phyloP scores from a whole-genome alignment of 2,113 vertebrate genomes.

The Benitochromis conjunctus region DNA sequence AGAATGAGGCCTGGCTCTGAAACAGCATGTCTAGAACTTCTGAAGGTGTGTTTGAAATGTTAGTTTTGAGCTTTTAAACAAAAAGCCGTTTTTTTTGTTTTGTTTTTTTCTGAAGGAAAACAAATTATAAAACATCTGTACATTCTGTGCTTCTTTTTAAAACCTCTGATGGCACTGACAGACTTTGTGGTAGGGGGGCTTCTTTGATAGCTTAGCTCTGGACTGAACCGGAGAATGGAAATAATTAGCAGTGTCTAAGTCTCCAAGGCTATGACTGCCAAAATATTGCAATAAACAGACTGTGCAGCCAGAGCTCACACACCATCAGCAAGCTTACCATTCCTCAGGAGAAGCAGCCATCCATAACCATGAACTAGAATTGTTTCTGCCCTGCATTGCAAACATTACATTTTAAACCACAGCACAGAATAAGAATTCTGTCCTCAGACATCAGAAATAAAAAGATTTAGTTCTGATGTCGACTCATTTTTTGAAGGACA shows the following conservation, averaged over 20 bases:
- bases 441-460: background rate
- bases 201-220: conserved; percentile 17
- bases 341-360: background rate
- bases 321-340: conserved; percentile 11
- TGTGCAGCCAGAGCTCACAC: conserved; percentile 45
- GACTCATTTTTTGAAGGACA: background rate
- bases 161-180: background rate
- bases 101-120: background rate
- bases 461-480: background rate
- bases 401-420: background rate
- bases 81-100: background rate
- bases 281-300: conserved; percentile 59
- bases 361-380: background rate
- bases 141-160: background rate
- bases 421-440: background rate
- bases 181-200: background rate
- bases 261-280: conserved; percentile 59
- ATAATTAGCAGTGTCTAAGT: conserved; percentile 58
- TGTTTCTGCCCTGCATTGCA: background rate
- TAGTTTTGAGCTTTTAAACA: background rate
- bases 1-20: background rate
- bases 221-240: conserved; percentile 54
- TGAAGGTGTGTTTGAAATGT: background rate
- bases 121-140: background rate
- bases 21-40: background rate